These are phyloP conservation scores for cattle (Bos taurus) DNA, from an alignment of 2,113 vertebrate genomes.

Conservation along the genomic window DNA sequence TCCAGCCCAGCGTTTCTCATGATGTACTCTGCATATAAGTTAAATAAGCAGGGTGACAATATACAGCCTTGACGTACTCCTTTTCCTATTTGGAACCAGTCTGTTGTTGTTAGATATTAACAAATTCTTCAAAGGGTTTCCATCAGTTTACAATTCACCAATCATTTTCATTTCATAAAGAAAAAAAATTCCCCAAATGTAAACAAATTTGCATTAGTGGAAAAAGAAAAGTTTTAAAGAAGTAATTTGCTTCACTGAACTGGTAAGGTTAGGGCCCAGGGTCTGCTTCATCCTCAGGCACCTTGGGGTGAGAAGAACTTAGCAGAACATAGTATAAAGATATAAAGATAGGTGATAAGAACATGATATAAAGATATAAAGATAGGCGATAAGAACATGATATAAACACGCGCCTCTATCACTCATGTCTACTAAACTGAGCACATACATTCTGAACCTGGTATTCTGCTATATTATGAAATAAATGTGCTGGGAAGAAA, in stretches of 20 bases:
- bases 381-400: background rate
- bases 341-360: too few relatives aligned
- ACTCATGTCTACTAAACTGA: background rate
- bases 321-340: background rate
- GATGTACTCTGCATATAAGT: too few relatives aligned
- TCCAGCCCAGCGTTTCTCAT: too few relatives aligned
- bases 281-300: background rate
- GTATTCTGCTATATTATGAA: fast-evolving
- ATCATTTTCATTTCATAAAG: background rate
- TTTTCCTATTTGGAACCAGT: too few relatives aligned
- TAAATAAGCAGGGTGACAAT: too few relatives aligned
- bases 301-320: too few relatives aligned
- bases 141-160: background rate
- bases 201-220: too few relatives aligned
- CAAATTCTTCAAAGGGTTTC: background rate
- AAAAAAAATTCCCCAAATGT: background rate
- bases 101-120: too few relatives aligned
- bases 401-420: fast-evolving
- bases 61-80: too few relatives aligned
- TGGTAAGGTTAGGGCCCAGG: background rate
- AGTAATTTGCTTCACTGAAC: background rate
- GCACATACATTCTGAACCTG: fast-evolving
- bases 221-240: background rate
- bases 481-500: background rate
- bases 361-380: too few relatives aligned